Evolutionary conservation across 92 coral and sea anemone genomes (phyloP).

Genomic region (Zoanthus sansibaricus): DNA sequence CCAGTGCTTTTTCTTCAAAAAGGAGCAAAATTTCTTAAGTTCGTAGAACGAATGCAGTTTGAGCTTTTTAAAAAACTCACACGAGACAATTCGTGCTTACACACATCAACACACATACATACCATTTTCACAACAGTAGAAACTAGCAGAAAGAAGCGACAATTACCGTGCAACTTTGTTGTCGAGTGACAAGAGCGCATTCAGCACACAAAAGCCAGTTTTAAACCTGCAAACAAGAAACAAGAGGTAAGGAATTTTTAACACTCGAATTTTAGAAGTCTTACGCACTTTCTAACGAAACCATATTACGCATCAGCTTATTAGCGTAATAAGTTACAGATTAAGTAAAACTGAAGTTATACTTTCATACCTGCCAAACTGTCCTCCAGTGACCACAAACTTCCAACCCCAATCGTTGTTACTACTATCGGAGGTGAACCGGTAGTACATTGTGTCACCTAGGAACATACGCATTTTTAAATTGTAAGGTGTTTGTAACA

Average conservation of each 20-base stretch:
- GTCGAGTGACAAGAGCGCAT: slow-evolving; percentile 88
- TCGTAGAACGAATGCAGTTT: no score
- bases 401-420: slow-evolving; percentile 99
- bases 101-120: neutral
- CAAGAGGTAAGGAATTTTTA: neutral
- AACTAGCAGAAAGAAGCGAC: neutral
- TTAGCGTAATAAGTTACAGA: neutral
- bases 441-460: slow-evolving; percentile 92
- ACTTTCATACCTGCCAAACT: slow-evolving; percentile 85
- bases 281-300: neutral
- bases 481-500: no score
- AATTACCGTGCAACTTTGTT: slow-evolving; percentile 87
- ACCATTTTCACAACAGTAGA: no score
- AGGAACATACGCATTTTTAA: neutral
- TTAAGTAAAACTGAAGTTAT: no score
- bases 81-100: neutral
- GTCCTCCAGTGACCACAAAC: slow-evolving; percentile 97
- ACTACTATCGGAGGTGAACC: slow-evolving; percentile 93
- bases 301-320: neutral
- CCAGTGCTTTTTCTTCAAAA: no score
- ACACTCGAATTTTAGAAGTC: neutral
- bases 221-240: slow-evolving; percentile 73
- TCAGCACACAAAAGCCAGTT: slow-evolving; percentile 94
- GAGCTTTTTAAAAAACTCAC: no score
- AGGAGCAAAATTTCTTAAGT: no score